Conservation (phyloP, 2,888 invertebrate species). For the Drosophila emarginata region DNA sequence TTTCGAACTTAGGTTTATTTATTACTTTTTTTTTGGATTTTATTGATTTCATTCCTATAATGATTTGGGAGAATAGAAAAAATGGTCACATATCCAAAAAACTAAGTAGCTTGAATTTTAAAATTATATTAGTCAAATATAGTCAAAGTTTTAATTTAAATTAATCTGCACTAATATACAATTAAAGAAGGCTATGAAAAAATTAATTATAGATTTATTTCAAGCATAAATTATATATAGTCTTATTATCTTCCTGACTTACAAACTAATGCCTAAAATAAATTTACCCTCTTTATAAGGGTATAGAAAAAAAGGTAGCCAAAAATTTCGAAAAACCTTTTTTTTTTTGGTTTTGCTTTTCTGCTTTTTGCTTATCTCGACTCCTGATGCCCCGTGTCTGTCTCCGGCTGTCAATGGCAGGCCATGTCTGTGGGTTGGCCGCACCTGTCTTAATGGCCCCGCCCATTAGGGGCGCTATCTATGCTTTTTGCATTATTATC, state of each 20-base stretch:
- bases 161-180: no score
- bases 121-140: no score
- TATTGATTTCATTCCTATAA: no score
- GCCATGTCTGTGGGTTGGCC: constrained; percentile 22
- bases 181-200: no score
- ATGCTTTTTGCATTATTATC: constrained; percentile 34
- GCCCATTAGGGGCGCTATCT: neutral
- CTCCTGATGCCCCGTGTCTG: neutral
- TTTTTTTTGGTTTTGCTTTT: neutral
- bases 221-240: neutral
- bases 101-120: no score
- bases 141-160: no score
- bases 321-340: constrained; percentile 30
- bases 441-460: constrained; percentile 44
- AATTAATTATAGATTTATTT: neutral
- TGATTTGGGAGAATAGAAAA: no score
- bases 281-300: neutral
- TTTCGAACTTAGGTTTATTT: no score
- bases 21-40: no score
- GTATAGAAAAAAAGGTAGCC: constrained; percentile 1
- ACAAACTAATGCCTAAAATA: neutral
- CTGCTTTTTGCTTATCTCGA: neutral
- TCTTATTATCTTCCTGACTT: neutral
- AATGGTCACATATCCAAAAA: no score
- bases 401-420: constrained; percentile 20